Base-by-base conservation (phyloP, 2,797 vertebrate genomes). In the Euthynnus affinis region DNA sequence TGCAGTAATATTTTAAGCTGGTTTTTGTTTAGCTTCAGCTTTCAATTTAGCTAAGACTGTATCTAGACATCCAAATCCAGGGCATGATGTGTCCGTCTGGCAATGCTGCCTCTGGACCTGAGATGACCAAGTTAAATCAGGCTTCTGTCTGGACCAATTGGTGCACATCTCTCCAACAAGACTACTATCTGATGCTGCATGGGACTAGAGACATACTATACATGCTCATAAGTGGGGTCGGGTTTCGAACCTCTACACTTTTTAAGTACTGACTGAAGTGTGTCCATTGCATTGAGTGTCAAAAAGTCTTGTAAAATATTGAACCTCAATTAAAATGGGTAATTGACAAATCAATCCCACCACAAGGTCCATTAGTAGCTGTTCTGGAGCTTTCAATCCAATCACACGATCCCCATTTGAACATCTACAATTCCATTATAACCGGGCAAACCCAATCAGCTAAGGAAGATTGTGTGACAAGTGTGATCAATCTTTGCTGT, bases 51-150 rank as follows among this genome's bases (percentile, higher is more conserved):
- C 37, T 29, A 49, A 74, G 52, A 70, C 40, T 61, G 46, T 61
- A 42, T 76, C 70, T 56, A 76, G 61, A 73, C 57, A 52, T 18
- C 18, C 23, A 66, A 69, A 75, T n/a, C 58, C 14, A 68, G 22
- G 61, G 59, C 32, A 60, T 46, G 65, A 58, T 64, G 2, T 1
- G 18, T 67, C 63, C 46, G 76, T 68, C 69, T 80, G 58, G 49
- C 65, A 53, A 22, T 2, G 3, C 32, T 68, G 32, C 46, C 42
- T 49, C 25, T 60, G 40, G 34, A 17, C n/a, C 60, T 27, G 12
- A 51, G 68, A 64, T 78, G 59, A 52, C 40, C 10, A 42, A 77
- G 48, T 17, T 66, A 59, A 75, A 65, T 80, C 55, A 58, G 59
- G 27, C 71, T 51, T 40, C 27, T 61, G 42, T 74, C 37, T 46